phyloP scores from a whole-genome alignment of 2,113 vertebrate species.

The Hippocampus mohnikei region DNA sequence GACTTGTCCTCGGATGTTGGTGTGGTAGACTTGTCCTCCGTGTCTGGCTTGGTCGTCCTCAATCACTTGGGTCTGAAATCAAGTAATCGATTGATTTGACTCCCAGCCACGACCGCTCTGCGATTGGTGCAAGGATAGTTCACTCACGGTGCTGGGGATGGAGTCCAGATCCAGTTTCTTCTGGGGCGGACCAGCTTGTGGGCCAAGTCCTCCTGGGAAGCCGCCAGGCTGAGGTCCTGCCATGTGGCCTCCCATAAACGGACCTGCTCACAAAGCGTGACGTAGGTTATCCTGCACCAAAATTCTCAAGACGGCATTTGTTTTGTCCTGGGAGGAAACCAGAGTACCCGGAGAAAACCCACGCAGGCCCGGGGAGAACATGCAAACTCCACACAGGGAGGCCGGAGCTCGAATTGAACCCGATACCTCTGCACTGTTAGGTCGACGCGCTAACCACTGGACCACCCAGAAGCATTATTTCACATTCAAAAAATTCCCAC shows the following conservation, averaged over 20 bases:
- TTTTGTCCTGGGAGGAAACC: too few relatives aligned
- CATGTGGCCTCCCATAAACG: slow-evolving; percentile 77
- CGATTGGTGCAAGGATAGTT: neutral
- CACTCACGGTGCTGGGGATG: slow-evolving; percentile 88
- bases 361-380: too few relatives aligned
- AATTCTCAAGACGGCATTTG: neutral
- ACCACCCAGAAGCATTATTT: too few relatives aligned
- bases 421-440: too few relatives aligned
- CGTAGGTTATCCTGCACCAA: neutral
- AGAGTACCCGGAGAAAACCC: too few relatives aligned
- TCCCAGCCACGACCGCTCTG: neutral
- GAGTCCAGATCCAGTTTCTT: slow-evolving; percentile 89
- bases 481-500: too few relatives aligned
- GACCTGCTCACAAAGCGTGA: slow-evolving; percentile 57
- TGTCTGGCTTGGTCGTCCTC: slow-evolving; percentile 79
- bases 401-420: too few relatives aligned
- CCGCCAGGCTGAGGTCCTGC: slow-evolving; percentile 75
- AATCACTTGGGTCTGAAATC: slow-evolving; percentile 86
- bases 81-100: neutral
- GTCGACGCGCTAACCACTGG: too few relatives aligned
- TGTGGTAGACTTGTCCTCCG: slow-evolving; percentile 80
- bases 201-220: slow-evolving; percentile 73
- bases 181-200: slow-evolving; percentile 79
- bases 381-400: too few relatives aligned
- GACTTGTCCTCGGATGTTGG: slow-evolving; percentile 86